These are phyloP conservation scores for Premnoplex brunnescens DNA, from an alignment of 2,797 vertebrate genomes.

Conservation along the genomic window DNA sequence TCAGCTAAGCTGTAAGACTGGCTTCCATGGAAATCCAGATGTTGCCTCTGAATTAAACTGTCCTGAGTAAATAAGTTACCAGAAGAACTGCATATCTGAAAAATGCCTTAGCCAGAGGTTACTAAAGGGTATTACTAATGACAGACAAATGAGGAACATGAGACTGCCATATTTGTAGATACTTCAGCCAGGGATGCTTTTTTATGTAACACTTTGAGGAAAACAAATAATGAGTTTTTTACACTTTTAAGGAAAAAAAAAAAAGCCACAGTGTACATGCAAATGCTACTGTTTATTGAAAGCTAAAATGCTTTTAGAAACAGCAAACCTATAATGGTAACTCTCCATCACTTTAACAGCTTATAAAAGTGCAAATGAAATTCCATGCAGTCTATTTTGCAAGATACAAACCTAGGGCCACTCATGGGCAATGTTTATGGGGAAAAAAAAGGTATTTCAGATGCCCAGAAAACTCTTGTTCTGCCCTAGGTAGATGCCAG, in stretches of 20 bases:
- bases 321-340: not conserved
- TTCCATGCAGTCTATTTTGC: not conserved
- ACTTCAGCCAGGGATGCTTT: not conserved
- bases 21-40: constrained; percentile 72
- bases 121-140: constrained; percentile 50
- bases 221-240: not conserved
- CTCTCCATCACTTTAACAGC: not conserved
- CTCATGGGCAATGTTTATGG: not conserved
- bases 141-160: constrained; percentile 37
- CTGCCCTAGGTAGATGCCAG: not conserved
- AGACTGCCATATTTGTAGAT: constrained; percentile 20
- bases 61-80: constrained; percentile 74
- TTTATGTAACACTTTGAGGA: not conserved
- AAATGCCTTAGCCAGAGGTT: constrained; percentile 60
- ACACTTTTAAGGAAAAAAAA: not conserved
- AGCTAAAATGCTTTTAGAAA: not conserved
- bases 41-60: constrained; percentile 61
- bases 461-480: not conserved
- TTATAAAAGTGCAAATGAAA: not conserved
- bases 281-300: not conserved
- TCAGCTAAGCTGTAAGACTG: constrained; percentile 72
- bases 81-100: constrained; percentile 64
- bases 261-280: not conserved
- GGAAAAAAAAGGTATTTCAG: not conserved
- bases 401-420: not conserved